These are phyloP conservation scores for Tenthredo notha DNA, from an alignment of 2,888 invertebrate species.

Conservation along the genomic window DNA sequence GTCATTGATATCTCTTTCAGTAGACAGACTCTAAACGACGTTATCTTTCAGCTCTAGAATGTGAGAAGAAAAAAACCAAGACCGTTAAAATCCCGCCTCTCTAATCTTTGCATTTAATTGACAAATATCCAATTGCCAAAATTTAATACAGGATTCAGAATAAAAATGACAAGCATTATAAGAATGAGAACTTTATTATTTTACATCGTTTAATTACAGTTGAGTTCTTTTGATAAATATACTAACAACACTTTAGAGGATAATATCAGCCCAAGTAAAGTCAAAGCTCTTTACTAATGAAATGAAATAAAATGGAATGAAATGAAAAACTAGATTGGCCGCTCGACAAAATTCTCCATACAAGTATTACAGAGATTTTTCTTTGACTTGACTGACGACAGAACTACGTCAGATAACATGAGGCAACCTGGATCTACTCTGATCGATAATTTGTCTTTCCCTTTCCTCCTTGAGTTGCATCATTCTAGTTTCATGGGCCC, in stretches of 20 bases:
- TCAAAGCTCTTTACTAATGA: neutral
- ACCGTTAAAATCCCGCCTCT: slow-evolving; percentile 48
- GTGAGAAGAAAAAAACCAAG: slow-evolving; percentile 51
- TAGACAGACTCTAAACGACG: slow-evolving; percentile 66
- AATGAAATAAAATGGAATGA: neutral
- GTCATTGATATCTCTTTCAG: slow-evolving; percentile 13
- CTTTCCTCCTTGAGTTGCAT: slow-evolving; percentile 71
- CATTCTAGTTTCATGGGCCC: slow-evolving; percentile 70
- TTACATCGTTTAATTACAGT: slow-evolving; percentile 51
- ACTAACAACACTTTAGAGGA: neutral
- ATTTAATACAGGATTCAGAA: neutral
- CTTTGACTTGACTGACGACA: neutral
- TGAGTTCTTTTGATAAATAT: neutral
- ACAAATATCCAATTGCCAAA: neutral
- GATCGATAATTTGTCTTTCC: slow-evolving; percentile 66
- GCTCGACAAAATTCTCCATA: neutral
- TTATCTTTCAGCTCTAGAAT: slow-evolving; percentile 73
- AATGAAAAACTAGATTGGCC: neutral
- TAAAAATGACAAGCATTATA: slow-evolving; percentile 9
- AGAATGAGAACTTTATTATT: slow-evolving; percentile 32
- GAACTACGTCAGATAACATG: slow-evolving; percentile 41
- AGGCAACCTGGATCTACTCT: slow-evolving; percentile 60
- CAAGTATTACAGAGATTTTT: neutral
- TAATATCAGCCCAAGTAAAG: neutral
- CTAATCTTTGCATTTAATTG: neutral